phyloP scores from a whole-genome alignment of 2,888 invertebrate species.

The Agrochola circellaris region DNA sequence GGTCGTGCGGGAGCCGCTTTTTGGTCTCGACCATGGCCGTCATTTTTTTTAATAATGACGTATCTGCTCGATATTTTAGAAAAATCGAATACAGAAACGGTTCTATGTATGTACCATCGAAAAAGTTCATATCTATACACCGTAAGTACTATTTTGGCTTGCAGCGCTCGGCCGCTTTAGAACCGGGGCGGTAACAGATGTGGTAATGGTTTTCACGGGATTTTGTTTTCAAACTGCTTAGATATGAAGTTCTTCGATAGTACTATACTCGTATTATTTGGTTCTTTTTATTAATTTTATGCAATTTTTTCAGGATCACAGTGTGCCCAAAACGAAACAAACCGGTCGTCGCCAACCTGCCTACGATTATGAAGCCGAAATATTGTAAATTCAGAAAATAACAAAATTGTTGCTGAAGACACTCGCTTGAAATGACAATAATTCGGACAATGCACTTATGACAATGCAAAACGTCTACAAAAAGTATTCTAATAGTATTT shows the following conservation, averaged over 20 bases:
- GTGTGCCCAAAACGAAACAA: conserved; percentile 93
- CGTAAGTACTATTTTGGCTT: no score
- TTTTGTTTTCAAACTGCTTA: no score
- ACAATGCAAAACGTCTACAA: conserved; percentile 72
- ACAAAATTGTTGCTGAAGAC: conserved; percentile 1
- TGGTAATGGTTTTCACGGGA: no score
- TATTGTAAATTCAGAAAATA: conserved; percentile 81
- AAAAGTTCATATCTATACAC: no score
- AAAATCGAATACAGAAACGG: background rate
- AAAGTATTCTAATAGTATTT: conserved; percentile 78
- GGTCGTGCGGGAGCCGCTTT: background rate
- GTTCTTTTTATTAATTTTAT: conserved; percentile 10
- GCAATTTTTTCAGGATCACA: conserved; percentile 90
- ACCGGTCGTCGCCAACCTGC: conserved; percentile 92
- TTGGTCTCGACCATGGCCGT: background rate
- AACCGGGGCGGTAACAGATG: no score
- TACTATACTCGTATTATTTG: background rate
- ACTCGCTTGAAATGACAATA: background rate
- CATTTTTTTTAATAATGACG: background rate
- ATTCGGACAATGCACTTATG: conserved; percentile 65
- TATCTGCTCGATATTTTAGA: background rate
- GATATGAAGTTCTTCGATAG: no score
- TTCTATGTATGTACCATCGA: no score
- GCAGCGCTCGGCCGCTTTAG: no score
- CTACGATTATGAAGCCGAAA: conserved; percentile 87